Base-by-base conservation (phyloP, 1,140 invertebrate species). In the Eubasilissa regina region DNA sequence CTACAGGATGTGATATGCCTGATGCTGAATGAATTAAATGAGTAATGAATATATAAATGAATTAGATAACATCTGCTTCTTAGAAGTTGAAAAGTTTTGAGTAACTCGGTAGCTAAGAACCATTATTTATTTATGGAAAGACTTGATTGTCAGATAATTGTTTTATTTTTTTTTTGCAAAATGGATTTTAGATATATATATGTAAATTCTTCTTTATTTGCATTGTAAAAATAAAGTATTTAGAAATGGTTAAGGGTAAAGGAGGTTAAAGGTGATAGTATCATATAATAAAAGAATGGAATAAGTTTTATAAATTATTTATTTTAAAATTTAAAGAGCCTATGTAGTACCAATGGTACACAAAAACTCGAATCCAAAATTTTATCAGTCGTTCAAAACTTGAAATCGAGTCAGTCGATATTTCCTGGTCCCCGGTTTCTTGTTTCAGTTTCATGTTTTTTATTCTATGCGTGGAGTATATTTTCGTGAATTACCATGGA, bases 321-420 rank as follows among this genome's bases (percentile, higher is more conserved):
- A 77, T 80, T 80, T 75, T 78, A 15, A 48, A 80, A 79, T 77
- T 82, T 82, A 43, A 70, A 47, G 53, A 80, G 81, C 78, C 81
- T 82, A 82, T 80, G 79, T 75, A 56, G 73, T 75, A 77, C 48
- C 60, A 35, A 56, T 35, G 60, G 51, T 64, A 74, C 55, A 56
- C 55, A 79, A 79, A 79, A 79, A 79, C 77, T 74, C 68, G 7
- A 25, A 19, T 77, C 48, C 56, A 44, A 72, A 77, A 55, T 43
- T 68, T 10, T 60, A 11, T 62, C 77, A 79, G 77, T 79, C 77
- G 35, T 79, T 77, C 48, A 55, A 80, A 80, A 82, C 77, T 79
- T 82, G 77, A 79, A 82, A 56, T 79, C 75, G 78, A 68, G 60
- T 73, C 73, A 76, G 73, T 78, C 72, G 64, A 44, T 19, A 7